A percentile compares a stretch with the other conserved stretches of the same genome.
Conservation (phyloP, 2,888 invertebrate species). For the Erebia ligea region DNA sequence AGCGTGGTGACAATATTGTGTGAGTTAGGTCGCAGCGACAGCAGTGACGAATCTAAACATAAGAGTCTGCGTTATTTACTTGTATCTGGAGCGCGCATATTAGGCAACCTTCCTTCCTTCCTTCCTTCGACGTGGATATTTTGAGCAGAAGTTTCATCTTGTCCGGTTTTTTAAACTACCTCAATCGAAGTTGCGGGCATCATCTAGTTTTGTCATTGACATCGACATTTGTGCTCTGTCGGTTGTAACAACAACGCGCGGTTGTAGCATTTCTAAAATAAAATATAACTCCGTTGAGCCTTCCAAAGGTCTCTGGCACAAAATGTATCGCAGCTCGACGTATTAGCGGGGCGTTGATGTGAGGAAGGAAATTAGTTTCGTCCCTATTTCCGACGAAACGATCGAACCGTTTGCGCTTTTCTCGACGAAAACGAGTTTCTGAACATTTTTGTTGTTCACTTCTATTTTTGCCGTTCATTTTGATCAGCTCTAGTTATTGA, state of each 20-base stretch:
- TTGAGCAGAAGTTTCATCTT: too few relatives aligned
- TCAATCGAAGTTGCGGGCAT: too few relatives aligned
- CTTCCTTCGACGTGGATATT: too few relatives aligned
- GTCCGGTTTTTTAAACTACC: too few relatives aligned
- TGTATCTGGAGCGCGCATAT: too few relatives aligned
- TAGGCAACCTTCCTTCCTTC: too few relatives aligned
- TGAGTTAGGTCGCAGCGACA: too few relatives aligned
- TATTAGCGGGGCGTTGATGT: constrained; percentile 15
- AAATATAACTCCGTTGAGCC: background rate
- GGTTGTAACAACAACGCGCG: too few relatives aligned
- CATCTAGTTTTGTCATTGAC: background rate
- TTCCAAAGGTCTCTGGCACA: background rate
- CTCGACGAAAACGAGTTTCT: constrained; percentile 9
- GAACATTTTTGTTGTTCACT: background rate
- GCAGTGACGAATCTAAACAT: too few relatives aligned
- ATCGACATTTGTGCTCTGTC: background rate
- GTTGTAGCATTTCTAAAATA: background rate
- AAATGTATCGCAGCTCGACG: constrained; percentile 2
- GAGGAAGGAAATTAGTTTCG: constrained; percentile 31
- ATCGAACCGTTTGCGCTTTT: constrained; percentile 3
- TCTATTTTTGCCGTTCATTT: background rate
- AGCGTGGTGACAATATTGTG: too few relatives aligned
- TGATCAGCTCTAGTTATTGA: too few relatives aligned
- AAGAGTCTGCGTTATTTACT: too few relatives aligned
- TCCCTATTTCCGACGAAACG: constrained; percentile 23